A percentile compares a stretch with the other conserved stretches of the same genome.
phyloP scores from a whole-genome alignment of 2,888 invertebrate species.

The Drosophila yooni region DNA sequence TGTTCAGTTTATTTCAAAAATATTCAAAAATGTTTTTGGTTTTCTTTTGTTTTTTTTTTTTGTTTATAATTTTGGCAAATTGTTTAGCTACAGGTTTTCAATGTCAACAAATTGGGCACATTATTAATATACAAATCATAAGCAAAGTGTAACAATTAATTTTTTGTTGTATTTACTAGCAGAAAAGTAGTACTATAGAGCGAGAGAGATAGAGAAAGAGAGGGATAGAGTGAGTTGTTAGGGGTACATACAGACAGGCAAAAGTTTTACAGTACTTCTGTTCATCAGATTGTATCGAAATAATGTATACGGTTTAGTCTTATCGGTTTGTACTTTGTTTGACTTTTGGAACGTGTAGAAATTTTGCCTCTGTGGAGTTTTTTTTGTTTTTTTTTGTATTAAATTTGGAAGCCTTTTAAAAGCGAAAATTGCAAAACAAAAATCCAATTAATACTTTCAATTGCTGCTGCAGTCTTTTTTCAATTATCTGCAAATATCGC shows the following conservation, averaged over 20 bases:
- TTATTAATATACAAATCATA: slow-evolving; percentile 50
- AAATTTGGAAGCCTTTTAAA: slow-evolving; percentile 63
- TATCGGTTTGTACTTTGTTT: too few relatives aligned
- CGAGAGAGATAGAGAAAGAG: slow-evolving; percentile 23
- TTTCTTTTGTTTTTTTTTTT: neutral
- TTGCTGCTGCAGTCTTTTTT: slow-evolving; percentile 42
- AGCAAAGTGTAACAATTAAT: slow-evolving; percentile 68
- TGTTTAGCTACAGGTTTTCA: slow-evolving; percentile 85
- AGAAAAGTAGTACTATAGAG: slow-evolving; percentile 31
- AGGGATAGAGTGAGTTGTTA: slow-evolving; percentile 7
- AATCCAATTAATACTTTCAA: slow-evolving; percentile 81
- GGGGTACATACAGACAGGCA: neutral
- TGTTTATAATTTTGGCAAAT: slow-evolving; percentile 71
- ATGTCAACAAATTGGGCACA: slow-evolving; percentile 77
- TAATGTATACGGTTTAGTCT: too few relatives aligned
- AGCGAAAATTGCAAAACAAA: slow-evolving; percentile 85
- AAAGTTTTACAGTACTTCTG: slow-evolving; percentile 22
- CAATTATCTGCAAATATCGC: slow-evolving; percentile 81
- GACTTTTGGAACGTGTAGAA: slow-evolving; percentile 13
- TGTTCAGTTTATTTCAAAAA: slow-evolving; percentile 58
- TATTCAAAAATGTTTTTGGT: slow-evolving; percentile 64
- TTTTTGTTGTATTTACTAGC: slow-evolving; percentile 79
- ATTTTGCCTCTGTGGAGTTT: slow-evolving; percentile 8
- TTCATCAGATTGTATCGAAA: neutral
- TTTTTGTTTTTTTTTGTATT: slow-evolving; percentile 2